A percentile compares a stretch with the other conserved stretches of the same genome.
phyloP scores from a whole-genome alignment of 2,888 invertebrate genomes.

The Neelides folsomi region DNA sequence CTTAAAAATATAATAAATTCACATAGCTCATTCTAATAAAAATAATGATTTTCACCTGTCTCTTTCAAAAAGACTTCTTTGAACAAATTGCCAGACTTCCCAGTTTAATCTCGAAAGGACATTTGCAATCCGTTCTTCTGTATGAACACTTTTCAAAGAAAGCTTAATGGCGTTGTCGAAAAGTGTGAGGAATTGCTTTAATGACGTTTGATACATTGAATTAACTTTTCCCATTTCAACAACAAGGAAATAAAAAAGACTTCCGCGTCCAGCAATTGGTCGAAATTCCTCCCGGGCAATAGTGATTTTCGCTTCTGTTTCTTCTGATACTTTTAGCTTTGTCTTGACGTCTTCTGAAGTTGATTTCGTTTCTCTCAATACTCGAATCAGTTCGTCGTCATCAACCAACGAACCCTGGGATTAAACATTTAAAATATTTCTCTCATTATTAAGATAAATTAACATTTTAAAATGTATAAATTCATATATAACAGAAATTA shows the following conservation, averaged over 20 bases:
- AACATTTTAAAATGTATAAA: no score
- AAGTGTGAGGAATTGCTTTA: slow-evolving; percentile 83
- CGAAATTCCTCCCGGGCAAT: slow-evolving; percentile 87
- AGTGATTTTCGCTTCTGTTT: slow-evolving; percentile 87
- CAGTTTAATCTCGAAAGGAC: slow-evolving; percentile 78
- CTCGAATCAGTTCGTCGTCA: slow-evolving; percentile 84
- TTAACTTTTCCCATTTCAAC: slow-evolving; percentile 96
- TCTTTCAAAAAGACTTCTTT: slow-evolving; percentile 79
- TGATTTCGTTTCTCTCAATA: slow-evolving; percentile 69
- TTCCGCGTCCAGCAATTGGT: slow-evolving; percentile 85
- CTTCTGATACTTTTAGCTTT: slow-evolving; percentile 78
- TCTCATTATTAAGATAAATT: no score
- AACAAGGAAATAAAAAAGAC: slow-evolving; percentile 86
- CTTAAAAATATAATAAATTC: no score
- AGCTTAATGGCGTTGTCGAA: slow-evolving; percentile 77
- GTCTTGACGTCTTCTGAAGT: slow-evolving; percentile 91
- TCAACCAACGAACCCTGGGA: slow-evolving; percentile 76
- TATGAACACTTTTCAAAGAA: slow-evolving; percentile 68
- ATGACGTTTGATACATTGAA: slow-evolving; percentile 90
- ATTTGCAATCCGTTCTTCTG: slow-evolving; percentile 73
- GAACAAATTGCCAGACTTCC: slow-evolving; percentile 84
- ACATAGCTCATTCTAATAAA: no score
- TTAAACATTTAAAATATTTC: background rate
- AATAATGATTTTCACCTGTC: slow-evolving; percentile 50
- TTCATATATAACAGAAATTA: no score